Evolutionary conservation across 2,113 vertebrate species (phyloP), one percentile per base, ranked within the genome.

Genomic region (Triplophysa dalaica): DNA sequence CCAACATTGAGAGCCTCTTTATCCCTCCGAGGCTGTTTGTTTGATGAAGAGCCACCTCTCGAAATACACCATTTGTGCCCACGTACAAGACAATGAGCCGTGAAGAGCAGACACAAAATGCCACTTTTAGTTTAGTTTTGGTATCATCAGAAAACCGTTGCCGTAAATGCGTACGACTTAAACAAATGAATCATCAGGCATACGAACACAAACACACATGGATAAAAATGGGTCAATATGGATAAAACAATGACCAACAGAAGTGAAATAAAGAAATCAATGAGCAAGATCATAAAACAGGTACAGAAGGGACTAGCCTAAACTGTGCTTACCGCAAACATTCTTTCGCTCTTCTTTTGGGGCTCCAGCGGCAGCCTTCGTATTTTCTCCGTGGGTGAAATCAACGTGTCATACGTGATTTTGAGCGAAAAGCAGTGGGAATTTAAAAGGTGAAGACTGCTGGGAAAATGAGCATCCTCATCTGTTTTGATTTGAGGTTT

Each of bases 321-420:
- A 90, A 91, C 90, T 91, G 89, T 91, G 91, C 92, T 93, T 93
- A 92, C 91, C 91, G 89, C 88, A 87, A 92, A 91, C 89, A 91
- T 88, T 87, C 90, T 92, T 91, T 91, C 89, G 86, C 89, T 90
- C 90, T 90, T 92, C 90, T 89, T 61, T 81, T 88, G 85, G 87
- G 81, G 90, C 88, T 85, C 89, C 89, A 86, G 82, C 85, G 89
- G 87, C 87, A 85, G 75, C 87, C 87, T 88, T 88, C 87, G 88
- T 85, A 85, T 86, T 91, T 87, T 91, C 86, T 90, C 87, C 86
- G 89, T 87, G 75, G 89, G 84, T 83, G 87, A 90, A 88, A 90
- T 89, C 89, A 89, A 89, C 88, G 87, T 78, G 86, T 89, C 88
- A 90, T 87, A 91, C 87, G 85, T 38, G 75, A 77, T 77, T 91